Evolutionary conservation across 1,140 invertebrate species (phyloP), one percentile per base, ranked within the genome.

Genomic region (Drosophila burlai): DNA sequence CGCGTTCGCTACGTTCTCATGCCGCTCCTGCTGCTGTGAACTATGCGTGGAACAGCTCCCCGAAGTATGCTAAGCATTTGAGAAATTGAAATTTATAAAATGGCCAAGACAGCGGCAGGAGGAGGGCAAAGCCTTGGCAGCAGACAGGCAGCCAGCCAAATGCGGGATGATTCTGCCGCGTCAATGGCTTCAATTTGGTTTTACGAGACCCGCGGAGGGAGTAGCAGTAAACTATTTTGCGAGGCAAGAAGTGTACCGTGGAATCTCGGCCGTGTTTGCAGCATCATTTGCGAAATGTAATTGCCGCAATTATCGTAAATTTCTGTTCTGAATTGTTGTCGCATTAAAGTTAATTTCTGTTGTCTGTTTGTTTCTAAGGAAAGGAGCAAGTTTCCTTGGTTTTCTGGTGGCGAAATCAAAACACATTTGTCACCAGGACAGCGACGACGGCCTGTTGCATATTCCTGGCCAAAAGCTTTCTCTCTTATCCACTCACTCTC

Each of bases 21-120:
- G 43, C n/a, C 8, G n/a, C 7, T 10, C n/a, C 6, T 21, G 43
- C n/a, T 9, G n/a, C 7, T 10, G 69, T 57, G 49, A 77, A 77
- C 55, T 77, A 75, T 75, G 69, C 69, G 42, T 13, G 62, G 36
- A 10, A 47, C 45, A 66, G 29, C 65, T 74, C 83, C 80, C 83
- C 29, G 46, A 62, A 84, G 85, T 82, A 90, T 90, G 85, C 85
- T 85, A 85, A 85, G 46, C 81, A 85, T 90, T 90, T 82, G 57
- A 85, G 81, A 90, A 90, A 90, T 90, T 90, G 85, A 90, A 90
- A 90, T 90, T 90, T 90, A 90, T 85, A 90, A 90, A 82, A 81
- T 45, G 38, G 57, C 60, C 26, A 45, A 59, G 57, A 50, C 29
- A 7, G 29, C 29, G 46, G 10, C 31, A 36, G 50, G 50, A 36